These are phyloP conservation scores for Aeoliscus strigatus DNA, from an alignment of 2,797 vertebrate genomes.

Conservation along the genomic window DNA sequence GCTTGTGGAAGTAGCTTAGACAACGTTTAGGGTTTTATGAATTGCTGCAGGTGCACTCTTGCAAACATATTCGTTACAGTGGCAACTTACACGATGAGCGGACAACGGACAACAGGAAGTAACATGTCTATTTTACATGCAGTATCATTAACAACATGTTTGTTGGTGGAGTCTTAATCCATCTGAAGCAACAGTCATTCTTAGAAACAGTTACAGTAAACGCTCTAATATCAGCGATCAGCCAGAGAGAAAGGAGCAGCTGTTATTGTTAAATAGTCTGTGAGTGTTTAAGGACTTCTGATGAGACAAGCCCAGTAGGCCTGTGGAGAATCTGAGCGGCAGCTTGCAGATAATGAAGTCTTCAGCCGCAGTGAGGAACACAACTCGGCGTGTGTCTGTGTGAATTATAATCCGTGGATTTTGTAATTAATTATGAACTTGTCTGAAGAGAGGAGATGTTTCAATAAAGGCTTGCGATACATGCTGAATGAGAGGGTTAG, in stretches of 20 bases:
- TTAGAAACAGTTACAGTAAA: slow-evolving; percentile 31
- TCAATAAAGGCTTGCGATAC: slow-evolving; percentile 53
- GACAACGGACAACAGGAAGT: too few relatives aligned
- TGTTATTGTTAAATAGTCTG: slow-evolving; percentile 31
- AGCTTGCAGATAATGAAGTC: slow-evolving; percentile 58
- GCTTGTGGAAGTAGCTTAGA: slow-evolving; percentile 42
- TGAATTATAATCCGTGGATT: slow-evolving; percentile 62
- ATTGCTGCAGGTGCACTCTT: slow-evolving; percentile 3
- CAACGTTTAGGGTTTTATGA: slow-evolving; percentile 6
- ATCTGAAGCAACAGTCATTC: too few relatives aligned
- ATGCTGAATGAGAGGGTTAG: slow-evolving; percentile 35
- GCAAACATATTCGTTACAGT: too few relatives aligned
- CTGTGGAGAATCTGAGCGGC: slow-evolving; percentile 44
- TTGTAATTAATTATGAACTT: slow-evolving; percentile 67
- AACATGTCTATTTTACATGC: too few relatives aligned
- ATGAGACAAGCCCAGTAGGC: slow-evolving; percentile 30
- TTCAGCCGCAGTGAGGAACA: slow-evolving; percentile 37
- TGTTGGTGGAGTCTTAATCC: too few relatives aligned
- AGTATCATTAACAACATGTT: too few relatives aligned
- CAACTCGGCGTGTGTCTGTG: slow-evolving; percentile 12
- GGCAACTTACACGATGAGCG: too few relatives aligned
- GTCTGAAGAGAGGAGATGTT: slow-evolving; percentile 54
- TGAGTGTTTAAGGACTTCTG: slow-evolving; percentile 43
- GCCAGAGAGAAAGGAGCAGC: slow-evolving; percentile 27
- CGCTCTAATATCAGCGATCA: slow-evolving; percentile 35